These are phyloP conservation scores for Malacoctenus gilli DNA, from an alignment of 2,797 vertebrate genomes.

Conservation along the genomic window DNA sequence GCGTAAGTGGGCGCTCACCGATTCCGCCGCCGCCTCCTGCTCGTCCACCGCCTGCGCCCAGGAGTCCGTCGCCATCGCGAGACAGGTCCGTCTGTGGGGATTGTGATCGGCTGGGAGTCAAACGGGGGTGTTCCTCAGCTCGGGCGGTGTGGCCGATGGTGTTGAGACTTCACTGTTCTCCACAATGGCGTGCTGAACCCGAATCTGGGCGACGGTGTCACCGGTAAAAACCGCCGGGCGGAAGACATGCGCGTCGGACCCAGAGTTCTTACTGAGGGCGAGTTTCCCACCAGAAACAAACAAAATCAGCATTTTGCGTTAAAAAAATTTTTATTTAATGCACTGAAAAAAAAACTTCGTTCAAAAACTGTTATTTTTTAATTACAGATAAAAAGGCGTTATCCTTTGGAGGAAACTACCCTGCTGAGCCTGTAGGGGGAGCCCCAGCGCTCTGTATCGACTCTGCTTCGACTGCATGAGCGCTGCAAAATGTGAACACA, in stretches of 20 bases:
- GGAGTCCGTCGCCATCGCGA: conserved; percentile 91
- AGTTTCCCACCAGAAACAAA: conserved; percentile 40
- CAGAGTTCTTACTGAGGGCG: too few relatives aligned
- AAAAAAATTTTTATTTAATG: too few relatives aligned
- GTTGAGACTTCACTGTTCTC: conserved; percentile 54
- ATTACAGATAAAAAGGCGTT: background rate
- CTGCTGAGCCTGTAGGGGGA: conserved; percentile 30
- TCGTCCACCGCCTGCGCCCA: conserved; percentile 95
- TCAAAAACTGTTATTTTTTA: too few relatives aligned
- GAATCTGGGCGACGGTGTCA: conserved; percentile 41
- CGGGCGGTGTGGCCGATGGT: conserved; percentile 1
- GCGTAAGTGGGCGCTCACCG: conserved; percentile 80
- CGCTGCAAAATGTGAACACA: background rate
- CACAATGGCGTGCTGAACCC: conserved; percentile 76
- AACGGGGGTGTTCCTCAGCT: background rate
- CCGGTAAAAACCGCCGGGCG: conserved; percentile 45
- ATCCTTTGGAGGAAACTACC: too few relatives aligned
- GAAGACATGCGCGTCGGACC: conserved; percentile 13
- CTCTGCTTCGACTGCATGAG: too few relatives aligned
- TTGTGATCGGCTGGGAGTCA: too few relatives aligned
- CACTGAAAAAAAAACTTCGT: too few relatives aligned
- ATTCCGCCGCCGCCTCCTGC: conserved; percentile 93
- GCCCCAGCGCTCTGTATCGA: conserved; percentile 19
- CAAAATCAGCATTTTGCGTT: too few relatives aligned
- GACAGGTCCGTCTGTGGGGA: conserved; percentile 12